These are phyloP conservation scores for Zhengitettix transpicula DNA, from an alignment of 2,888 invertebrate genomes.

Conservation along the genomic window DNA sequence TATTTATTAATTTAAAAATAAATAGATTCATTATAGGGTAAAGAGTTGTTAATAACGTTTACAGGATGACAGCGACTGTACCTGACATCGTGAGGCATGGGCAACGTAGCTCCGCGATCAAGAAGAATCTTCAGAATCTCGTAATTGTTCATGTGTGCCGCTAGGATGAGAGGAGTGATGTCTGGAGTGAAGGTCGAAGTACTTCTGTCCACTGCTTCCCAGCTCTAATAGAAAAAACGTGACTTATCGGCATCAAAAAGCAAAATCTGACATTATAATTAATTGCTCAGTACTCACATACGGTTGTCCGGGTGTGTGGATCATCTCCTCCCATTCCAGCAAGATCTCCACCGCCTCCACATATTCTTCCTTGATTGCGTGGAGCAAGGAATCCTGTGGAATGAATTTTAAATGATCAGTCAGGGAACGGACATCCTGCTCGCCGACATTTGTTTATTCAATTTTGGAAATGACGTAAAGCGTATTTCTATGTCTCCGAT, in stretches of 20 bases:
- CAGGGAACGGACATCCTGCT: no score
- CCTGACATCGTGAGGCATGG: conserved; percentile 84
- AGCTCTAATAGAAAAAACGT: conserved; percentile 39
- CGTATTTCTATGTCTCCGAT: no score
- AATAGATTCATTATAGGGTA: not conserved
- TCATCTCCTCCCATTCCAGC: conserved; percentile 74
- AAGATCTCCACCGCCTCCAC: conserved; percentile 93
- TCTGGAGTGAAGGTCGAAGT: conserved; percentile 83
- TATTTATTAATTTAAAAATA: not conserved
- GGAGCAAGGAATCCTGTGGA: conserved; percentile 76
- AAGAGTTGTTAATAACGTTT: no score
- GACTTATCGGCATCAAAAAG: not conserved
- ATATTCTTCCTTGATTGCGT: conserved; percentile 96
- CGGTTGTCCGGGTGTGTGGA: conserved; percentile 55
- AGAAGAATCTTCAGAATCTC: conserved; percentile 89
- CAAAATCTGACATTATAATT: not conserved
- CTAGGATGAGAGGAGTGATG: conserved; percentile 87
- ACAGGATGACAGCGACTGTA: conserved; percentile 25
- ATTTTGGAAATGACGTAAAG: no score
- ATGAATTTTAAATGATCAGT: conserved; percentile 4
- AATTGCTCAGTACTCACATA: conserved; percentile 43
- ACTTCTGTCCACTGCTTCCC: conserved; percentile 66
- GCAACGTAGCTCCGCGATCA: conserved; percentile 81
- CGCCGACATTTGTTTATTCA: no score
- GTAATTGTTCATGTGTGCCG: conserved; percentile 92